Evolutionary conservation across 2,797 vertebrate genomes (phyloP).

Genomic region (Sebastes itinus): DNA sequence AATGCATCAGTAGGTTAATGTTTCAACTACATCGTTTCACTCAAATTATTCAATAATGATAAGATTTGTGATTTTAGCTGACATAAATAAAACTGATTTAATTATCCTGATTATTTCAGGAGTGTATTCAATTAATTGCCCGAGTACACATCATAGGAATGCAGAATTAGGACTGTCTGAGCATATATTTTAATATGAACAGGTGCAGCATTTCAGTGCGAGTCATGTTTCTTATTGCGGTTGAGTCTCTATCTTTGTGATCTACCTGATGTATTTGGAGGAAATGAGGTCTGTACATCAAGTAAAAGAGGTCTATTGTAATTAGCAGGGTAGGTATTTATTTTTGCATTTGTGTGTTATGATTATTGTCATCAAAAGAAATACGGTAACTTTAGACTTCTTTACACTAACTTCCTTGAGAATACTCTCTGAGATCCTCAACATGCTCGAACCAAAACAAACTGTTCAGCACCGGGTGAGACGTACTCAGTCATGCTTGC

Average conservation of each 20-base stretch:
- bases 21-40: not conserved
- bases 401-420: slow-evolving; percentile 32
- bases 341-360: not conserved
- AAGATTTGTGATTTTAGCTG: not conserved
- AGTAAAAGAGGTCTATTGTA: not conserved
- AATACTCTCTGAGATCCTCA: slow-evolving; percentile 19
- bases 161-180: not conserved
- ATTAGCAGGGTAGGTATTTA: not conserved
- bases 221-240: not conserved
- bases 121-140: not conserved
- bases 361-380: not conserved
- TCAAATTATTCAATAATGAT: not conserved
- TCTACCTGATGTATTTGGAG: not conserved
- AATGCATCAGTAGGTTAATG: too few species aligned
- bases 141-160: not conserved
- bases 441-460: slow-evolving; percentile 46
- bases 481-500: slow-evolving; percentile 52
- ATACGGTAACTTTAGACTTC: not conserved
- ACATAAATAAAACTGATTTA: not conserved
- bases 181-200: not conserved
- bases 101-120: not conserved
- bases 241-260: not conserved
- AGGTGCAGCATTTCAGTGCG: not conserved
- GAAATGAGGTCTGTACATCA: not conserved
- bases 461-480: slow-evolving; percentile 40